phyloP scores from a whole-genome alignment of 2,113 vertebrate species.

The Columba livia region DNA sequence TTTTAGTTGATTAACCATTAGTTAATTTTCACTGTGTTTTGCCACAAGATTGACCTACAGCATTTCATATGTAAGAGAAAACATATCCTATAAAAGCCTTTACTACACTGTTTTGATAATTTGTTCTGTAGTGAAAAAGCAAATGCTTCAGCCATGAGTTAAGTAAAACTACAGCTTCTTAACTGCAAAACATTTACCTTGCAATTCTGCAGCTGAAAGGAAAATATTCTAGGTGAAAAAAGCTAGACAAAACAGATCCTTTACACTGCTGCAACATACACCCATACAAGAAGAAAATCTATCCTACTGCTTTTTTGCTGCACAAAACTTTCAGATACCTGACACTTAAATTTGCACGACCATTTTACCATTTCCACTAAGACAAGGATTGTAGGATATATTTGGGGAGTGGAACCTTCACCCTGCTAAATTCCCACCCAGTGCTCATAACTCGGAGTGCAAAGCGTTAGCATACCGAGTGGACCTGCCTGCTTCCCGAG shows the following conservation, averaged over 20 bases:
- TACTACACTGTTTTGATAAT: background rate
- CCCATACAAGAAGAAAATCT: background rate
- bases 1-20: background rate
- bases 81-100: background rate
- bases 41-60: background rate
- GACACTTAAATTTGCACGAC: background rate
- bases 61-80: background rate
- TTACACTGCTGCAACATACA: background rate
- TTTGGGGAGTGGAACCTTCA: background rate
- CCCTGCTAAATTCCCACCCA: background rate
- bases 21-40: background rate
- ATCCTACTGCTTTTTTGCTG: background rate
- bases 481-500: accelerated
- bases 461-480: background rate
- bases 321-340: background rate
- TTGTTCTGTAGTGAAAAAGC: background rate
- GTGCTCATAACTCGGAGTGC: accelerated
- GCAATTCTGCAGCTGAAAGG: background rate
- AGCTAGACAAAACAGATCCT: background rate
- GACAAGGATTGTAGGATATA: background rate
- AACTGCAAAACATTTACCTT: background rate
- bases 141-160: background rate
- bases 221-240: background rate
- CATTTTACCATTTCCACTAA: background rate
- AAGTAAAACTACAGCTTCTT: background rate